Percentiles rank a stretch among this genome's conserved stretches.
phyloP scores from a whole-genome alignment of 2,797 vertebrate species.

The Oryzias dopingdopingensis region DNA sequence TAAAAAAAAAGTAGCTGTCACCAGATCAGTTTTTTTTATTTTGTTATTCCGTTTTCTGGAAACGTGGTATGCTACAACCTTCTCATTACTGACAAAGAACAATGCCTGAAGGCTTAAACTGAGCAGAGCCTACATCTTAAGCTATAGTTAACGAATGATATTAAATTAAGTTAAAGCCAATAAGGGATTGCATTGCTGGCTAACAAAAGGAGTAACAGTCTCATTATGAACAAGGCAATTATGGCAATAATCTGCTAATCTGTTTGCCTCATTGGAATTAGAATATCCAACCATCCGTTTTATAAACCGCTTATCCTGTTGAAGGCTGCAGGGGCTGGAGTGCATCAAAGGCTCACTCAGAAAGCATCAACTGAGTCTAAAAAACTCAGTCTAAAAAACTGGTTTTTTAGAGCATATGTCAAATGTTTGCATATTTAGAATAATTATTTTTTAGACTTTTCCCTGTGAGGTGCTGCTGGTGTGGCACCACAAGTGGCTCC shows the following conservation, averaged over 20 bases:
- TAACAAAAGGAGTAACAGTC: conserved; percentile 24
- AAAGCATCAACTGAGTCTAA: background rate
- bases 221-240: conserved; percentile 41
- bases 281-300: conserved; percentile 39
- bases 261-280: conserved; percentile 36
- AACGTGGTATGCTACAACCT: background rate
- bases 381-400: background rate
- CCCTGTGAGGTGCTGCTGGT: no score
- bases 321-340: conserved; percentile 10
- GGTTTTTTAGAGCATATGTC: background rate
- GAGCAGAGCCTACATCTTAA: background rate
- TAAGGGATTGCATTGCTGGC: conserved; percentile 1
- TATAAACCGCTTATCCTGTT: conserved; percentile 42
- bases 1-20: background rate
- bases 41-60: background rate
- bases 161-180: conserved; percentile 31
- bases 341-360: background rate
- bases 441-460: no score
- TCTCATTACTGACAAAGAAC: background rate
- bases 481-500: no score
- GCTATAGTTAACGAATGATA: conserved; percentile 18
- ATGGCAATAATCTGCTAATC: conserved; percentile 59
- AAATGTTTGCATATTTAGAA: background rate
- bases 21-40: background rate
- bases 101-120: conserved; percentile 8